These are phyloP conservation scores for Villa cingulata DNA, from an alignment of 2,888 invertebrate species.

Conservation along the genomic window DNA sequence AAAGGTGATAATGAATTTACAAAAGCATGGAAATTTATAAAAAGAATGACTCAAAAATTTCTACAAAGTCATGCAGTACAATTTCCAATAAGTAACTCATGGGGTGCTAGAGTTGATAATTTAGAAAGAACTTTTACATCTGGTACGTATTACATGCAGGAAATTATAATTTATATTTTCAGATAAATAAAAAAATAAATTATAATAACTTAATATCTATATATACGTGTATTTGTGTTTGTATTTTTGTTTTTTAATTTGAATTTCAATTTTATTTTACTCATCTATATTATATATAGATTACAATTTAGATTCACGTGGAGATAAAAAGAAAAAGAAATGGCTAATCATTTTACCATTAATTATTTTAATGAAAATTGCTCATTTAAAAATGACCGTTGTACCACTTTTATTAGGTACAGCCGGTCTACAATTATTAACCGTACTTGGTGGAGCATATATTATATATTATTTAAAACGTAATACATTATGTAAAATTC, in stretches of 20 bases:
- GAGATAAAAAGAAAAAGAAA: constrained; percentile 23
- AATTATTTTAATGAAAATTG: constrained; percentile 31
- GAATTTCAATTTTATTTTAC: too few relatives aligned
- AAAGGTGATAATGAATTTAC: constrained; percentile 27
- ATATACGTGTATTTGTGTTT: too few relatives aligned
- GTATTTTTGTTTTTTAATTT: too few relatives aligned
- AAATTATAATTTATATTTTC: too few relatives aligned
- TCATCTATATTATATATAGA: too few relatives aligned
- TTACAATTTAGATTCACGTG: constrained; percentile 6
- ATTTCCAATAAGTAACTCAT: constrained; percentile 24
- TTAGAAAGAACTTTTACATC: background rate
- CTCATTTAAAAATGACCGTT: constrained; percentile 29
- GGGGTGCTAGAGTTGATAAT: constrained; percentile 16
- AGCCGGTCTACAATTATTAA: constrained; percentile 26
- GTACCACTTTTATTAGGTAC: constrained; percentile 27
- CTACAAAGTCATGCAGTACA: constrained; percentile 29
- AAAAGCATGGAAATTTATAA: constrained; percentile 26
- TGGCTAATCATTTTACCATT: constrained; percentile 30
- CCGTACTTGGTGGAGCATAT: constrained; percentile 29
- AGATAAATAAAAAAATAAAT: too few relatives aligned
- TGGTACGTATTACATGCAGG: background rate
- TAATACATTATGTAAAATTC: constrained; percentile 32
- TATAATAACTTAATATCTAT: too few relatives aligned
- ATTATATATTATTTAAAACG: constrained; percentile 31
- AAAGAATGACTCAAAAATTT: constrained; percentile 27